Percentiles rank a stretch among this genome's conserved stretches.
phyloP scores from a whole-genome alignment of 1,140 invertebrate species.

The Potamilus streckersoni region DNA sequence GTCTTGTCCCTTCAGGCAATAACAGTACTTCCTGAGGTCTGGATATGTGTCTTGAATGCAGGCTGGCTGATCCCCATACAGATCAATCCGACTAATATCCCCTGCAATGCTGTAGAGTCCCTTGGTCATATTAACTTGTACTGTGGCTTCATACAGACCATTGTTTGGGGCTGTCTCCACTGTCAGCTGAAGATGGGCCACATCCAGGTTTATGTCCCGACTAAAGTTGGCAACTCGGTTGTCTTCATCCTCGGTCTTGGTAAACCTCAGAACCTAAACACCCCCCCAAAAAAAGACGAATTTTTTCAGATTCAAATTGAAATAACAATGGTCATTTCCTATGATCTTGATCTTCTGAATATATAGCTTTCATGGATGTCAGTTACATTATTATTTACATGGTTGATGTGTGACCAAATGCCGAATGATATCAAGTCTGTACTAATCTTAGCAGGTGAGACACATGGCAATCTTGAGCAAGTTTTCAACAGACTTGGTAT shows the following conservation, averaged over 20 bases:
- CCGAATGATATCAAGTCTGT: too few species aligned
- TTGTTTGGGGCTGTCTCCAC: slow-evolving; percentile 79
- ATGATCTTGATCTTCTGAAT: too few species aligned
- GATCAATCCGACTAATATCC: slow-evolving; percentile 53
- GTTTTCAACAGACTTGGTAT: too few species aligned
- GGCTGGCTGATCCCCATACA: slow-evolving; percentile 50
- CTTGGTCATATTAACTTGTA: slow-evolving; percentile 65
- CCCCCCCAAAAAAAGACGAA: too few species aligned
- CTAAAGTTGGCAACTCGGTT: slow-evolving; percentile 49
- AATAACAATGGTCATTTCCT: too few species aligned
- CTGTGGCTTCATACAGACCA: slow-evolving; percentile 80
- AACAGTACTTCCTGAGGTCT: slow-evolving; percentile 53
- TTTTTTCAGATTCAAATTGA: too few species aligned
- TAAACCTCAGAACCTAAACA: slow-evolving; percentile 53
- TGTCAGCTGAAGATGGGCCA: slow-evolving; percentile 70
- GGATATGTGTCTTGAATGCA: slow-evolving; percentile 65
- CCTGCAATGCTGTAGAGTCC: slow-evolving; percentile 23
- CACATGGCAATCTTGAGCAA: too few species aligned
- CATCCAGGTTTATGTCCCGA: slow-evolving; percentile 70
- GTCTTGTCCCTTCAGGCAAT: slow-evolving; percentile 36
- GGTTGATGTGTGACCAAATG: too few species aligned
- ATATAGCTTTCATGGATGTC: too few species aligned
- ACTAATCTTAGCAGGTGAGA: too few species aligned
- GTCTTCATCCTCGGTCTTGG: slow-evolving; percentile 41
- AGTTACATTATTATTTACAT: too few species aligned